Percentiles rank a stretch among this genome's conserved stretches.
Conservation (phyloP, 2,797 vertebrate species). For the Sandelia bainsii region DNA sequence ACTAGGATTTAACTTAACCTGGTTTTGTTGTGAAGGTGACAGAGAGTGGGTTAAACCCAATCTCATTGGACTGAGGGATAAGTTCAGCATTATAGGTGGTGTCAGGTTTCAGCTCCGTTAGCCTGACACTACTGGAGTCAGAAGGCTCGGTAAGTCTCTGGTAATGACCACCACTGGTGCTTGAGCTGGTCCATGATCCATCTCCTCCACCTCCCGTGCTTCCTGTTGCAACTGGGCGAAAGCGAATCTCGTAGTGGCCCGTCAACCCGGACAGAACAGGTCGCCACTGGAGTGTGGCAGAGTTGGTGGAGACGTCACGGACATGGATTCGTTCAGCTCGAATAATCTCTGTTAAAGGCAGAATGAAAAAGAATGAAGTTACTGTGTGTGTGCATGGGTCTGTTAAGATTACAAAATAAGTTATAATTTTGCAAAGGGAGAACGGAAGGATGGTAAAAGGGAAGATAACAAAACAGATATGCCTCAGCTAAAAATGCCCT, state of each 20-base stretch:
- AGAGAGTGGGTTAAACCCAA: conserved; percentile 82
- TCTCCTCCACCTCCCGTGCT: conserved; percentile 17
- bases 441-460: conserved; percentile 8
- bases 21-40: conserved; percentile 88
- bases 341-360: conserved; percentile 85
- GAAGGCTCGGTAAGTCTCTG: conserved; percentile 78
- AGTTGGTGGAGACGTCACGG: conserved; percentile 85
- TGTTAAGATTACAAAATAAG: background rate
- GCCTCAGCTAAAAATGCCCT: conserved; percentile 50
- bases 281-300: conserved; percentile 90
- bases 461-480: conserved; percentile 28
- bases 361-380: conserved; percentile 3
- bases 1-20: conserved; percentile 76
- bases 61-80: conserved; percentile 87
- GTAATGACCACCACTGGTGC: conserved; percentile 58
- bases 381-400: background rate
- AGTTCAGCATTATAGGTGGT: conserved; percentile 90
- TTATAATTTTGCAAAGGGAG: conserved; percentile 15
- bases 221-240: conserved; percentile 62
- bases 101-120: conserved; percentile 85
- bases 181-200: conserved; percentile 78
- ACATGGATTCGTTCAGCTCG: conserved; percentile 87
- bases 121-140: conserved; percentile 77
- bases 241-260: conserved; percentile 89
- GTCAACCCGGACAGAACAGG: conserved; percentile 82